Conservation (phyloP, 2,113 vertebrate genomes). For the Gallinago paraguaiae region DNA sequence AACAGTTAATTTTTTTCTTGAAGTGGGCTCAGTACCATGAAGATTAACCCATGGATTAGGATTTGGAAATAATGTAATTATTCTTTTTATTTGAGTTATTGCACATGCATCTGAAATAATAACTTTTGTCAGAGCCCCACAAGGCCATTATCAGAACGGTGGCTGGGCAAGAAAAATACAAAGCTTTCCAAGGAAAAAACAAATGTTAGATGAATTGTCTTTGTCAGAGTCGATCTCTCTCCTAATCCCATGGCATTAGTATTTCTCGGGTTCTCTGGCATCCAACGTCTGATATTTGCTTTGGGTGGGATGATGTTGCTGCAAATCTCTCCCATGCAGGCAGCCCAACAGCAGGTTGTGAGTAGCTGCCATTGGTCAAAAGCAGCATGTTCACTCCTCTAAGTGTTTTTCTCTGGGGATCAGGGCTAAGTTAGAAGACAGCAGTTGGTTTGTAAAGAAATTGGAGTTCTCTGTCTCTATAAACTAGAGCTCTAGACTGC, state of each 20-base stretch:
- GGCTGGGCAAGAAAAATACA: background rate
- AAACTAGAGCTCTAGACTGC: background rate
- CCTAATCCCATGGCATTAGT: accelerated
- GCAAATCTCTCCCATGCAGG: background rate
- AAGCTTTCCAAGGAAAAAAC: background rate
- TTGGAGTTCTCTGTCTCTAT: background rate
- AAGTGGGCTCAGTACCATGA: background rate
- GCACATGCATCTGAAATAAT: background rate
- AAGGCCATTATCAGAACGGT: background rate
- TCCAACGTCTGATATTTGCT: background rate
- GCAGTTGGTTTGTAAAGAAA: background rate
- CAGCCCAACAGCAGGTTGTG: background rate
- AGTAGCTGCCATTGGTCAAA: background rate
- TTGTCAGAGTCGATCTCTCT: background rate
- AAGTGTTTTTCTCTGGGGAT: background rate
- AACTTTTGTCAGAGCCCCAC: background rate
- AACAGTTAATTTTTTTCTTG: background rate
- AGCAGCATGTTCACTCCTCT: background rate
- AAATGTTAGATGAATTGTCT: background rate
- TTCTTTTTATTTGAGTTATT: background rate
- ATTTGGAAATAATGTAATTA: background rate
- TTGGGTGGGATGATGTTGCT: background rate
- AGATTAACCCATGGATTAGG: background rate
- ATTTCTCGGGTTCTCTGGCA: background rate
- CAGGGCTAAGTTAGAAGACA: background rate